These are phyloP conservation scores for Stenotaenia linearis DNA, from an alignment of 2,888 invertebrate species.

Conservation along the genomic window DNA sequence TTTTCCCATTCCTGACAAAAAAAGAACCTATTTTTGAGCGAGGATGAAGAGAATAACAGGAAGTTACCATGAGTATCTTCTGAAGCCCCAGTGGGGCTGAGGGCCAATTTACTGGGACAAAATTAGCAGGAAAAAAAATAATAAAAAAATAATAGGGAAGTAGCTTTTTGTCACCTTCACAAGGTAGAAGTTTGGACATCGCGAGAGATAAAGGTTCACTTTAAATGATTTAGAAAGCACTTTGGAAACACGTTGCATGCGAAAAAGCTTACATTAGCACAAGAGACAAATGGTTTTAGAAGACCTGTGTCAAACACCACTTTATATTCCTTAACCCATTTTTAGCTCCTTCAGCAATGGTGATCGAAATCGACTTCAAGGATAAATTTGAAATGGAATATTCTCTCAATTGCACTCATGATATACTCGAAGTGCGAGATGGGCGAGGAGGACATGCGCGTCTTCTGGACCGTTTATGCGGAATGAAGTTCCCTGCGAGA, in stretches of 20 bases:
- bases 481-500: constrained; percentile 63
- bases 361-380: constrained; percentile 68
- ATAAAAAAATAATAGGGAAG: neutral
- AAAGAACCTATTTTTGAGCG: neutral
- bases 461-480: constrained; percentile 63
- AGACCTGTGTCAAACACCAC: neutral
- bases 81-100: neutral
- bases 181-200: neutral
- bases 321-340: constrained; percentile 29
- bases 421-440: constrained; percentile 75
- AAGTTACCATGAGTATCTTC: neutral
- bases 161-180: neutral
- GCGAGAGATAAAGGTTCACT: neutral
- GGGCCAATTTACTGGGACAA: neutral
- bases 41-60: neutral
- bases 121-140: neutral
- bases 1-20: neutral
- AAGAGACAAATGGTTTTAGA: neutral
- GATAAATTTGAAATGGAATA: constrained; percentile 70
- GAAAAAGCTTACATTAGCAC: neutral
- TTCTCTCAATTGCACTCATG: constrained; percentile 65
- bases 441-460: constrained; percentile 67
- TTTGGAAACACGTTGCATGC: neutral
- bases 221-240: constrained; percentile 1
- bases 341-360: constrained; percentile 48